A percentile compares a stretch with the other conserved stretches of the same genome.
Conservation (phyloP, 2,797 vertebrate genomes). For the Morus bassanus region DNA sequence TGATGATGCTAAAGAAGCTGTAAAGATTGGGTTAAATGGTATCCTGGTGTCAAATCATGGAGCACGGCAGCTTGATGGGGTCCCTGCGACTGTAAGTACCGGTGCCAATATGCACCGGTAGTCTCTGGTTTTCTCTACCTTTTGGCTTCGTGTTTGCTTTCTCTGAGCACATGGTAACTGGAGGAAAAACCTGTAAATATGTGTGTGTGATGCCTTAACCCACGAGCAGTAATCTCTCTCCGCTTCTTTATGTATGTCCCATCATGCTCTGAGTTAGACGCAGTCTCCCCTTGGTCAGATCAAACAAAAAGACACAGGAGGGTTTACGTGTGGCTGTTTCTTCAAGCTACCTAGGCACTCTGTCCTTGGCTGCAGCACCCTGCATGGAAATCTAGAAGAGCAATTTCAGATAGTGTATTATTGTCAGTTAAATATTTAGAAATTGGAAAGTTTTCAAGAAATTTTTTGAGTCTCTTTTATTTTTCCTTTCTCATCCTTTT, state of each 20-base stretch:
- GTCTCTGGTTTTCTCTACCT: neutral
- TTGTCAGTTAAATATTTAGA: neutral
- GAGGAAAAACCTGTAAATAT: neutral
- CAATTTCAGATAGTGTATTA: neutral
- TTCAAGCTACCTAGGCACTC: neutral
- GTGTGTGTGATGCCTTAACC: neutral
- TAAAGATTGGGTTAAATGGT: slow-evolving; percentile 81
- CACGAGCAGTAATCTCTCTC: neutral
- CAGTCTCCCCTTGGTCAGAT: neutral
- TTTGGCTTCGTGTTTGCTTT: neutral
- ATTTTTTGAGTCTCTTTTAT: neutral
- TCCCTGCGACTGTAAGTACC: slow-evolving; percentile 86
- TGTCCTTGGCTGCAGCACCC: neutral
- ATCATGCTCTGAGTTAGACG: neutral
- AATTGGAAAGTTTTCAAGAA: neutral
- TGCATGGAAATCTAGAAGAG: neutral
- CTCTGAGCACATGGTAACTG: neutral
- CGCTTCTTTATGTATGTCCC: neutral
- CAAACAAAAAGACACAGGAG: neutral
- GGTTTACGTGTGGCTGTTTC: neutral
- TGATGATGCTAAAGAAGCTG: slow-evolving; percentile 83
- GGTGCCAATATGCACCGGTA: neutral
- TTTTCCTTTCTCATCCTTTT: neutral
- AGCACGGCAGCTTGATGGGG: slow-evolving; percentile 88
- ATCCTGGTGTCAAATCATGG: slow-evolving; percentile 92